Evolutionary conservation across 2,797 vertebrate species (phyloP), one percentile per base, ranked within the genome.

Genomic region (Arctocebus calabarensis): DNA sequence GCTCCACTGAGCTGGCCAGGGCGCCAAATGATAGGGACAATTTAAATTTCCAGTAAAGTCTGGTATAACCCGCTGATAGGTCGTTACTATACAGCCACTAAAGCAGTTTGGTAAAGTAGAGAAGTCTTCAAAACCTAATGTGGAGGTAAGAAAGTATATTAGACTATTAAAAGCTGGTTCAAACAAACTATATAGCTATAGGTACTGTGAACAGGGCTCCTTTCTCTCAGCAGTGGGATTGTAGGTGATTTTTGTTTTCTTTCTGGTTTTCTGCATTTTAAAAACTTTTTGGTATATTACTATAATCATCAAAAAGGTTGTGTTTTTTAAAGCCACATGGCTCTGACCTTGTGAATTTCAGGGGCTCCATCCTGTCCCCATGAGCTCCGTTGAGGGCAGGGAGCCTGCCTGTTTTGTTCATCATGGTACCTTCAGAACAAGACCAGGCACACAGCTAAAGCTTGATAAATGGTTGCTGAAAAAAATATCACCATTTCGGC

Each of bases 381-480:
- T 1, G 32, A 57, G 37, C 37, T 62, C 27, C 2, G 0, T 0
- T 0, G 52, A 37, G 55, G 55, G 37, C 2, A 2, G 59, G 43
- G 3, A 5, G 40, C 22, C 1, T 0, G 3, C 40, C 2, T 20
- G 0, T 37, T 52, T 11, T 59, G 32, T 16, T 29, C 17, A 19
- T 1, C 14, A 0, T 0, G 2, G 1, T 6, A 9, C 62, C 68
- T 32, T 34, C 17, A 16, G 73, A 5, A 5, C 32, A 1, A 61
- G 2, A 11, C 74, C 83, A 40, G 43, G 3, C 23, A 0, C 7
- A 0, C 4, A 16, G 23, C 12, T 0, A 2, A 34, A 11, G 43
- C 70, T 55, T 40, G 34, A 12, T 34, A 19, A 7, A 9, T 0
- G 14, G 29, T 55, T n/a, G 48, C 17, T 48, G 19, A 40, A 32